A percentile compares a stretch with the other conserved stretches of the same genome.
Conservation (phyloP, 2,888 invertebrate species). For the Drosophila algonquin region DNA sequence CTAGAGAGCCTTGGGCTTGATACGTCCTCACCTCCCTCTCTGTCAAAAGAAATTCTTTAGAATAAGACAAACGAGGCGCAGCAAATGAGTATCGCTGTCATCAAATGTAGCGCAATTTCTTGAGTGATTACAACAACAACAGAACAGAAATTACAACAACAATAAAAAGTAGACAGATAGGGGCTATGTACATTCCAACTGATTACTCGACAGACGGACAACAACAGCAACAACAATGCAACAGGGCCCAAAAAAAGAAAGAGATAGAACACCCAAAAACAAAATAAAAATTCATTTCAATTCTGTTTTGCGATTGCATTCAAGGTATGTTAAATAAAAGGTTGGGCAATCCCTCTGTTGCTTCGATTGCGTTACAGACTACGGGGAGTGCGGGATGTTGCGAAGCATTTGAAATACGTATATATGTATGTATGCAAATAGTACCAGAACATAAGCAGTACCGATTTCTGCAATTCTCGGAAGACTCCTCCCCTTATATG, state of each 20-base stretch:
- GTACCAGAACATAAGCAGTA: too few species aligned
- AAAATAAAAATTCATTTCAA: slow-evolving; percentile 72
- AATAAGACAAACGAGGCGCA: slow-evolving; percentile 53
- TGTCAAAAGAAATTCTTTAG: slow-evolving; percentile 18
- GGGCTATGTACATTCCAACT: slow-evolving; percentile 54
- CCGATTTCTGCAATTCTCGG: too few species aligned
- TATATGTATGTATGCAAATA: too few species aligned
- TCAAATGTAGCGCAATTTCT: slow-evolving; percentile 79
- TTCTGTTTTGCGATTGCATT: slow-evolving; percentile 54
- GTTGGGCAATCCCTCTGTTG: background rate
- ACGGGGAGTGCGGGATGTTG: too few species aligned
- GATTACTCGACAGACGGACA: slow-evolving; percentile 54
- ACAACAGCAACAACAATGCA: slow-evolving; percentile 25
- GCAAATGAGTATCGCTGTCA: slow-evolving; percentile 79
- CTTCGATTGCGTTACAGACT: background rate
- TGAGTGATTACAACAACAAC: slow-evolving; percentile 75
- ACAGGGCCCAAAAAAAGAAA: background rate
- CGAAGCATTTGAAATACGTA: too few species aligned
- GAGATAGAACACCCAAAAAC: slow-evolving; percentile 47
- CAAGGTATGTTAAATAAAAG: background rate
- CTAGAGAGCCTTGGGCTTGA: slow-evolving; percentile 49
- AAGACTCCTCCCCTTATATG: too few species aligned
- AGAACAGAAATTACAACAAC: slow-evolving; percentile 38
- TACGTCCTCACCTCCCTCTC: slow-evolving; percentile 21
- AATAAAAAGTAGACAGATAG: background rate